Conservation (phyloP, 2,888 invertebrate genomes). For the Xylota sylvarum region DNA sequence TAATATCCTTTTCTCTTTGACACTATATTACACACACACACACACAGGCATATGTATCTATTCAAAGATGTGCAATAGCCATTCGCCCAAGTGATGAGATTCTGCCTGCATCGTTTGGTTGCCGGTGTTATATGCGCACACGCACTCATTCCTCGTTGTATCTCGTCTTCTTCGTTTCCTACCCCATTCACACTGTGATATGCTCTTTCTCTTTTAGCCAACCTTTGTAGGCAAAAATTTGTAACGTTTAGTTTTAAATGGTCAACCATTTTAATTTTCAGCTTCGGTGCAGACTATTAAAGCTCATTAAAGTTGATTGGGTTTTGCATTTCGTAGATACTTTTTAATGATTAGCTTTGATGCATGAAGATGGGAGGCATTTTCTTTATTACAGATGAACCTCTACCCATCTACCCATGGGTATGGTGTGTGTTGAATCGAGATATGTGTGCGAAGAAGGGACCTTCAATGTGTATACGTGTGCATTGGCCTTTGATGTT, state of each 20-base stretch:
- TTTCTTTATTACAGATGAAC: conserved; percentile 61
- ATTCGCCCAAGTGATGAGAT: background rate
- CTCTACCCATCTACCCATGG: background rate
- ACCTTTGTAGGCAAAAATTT: conserved; percentile 74
- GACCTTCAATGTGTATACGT: conserved; percentile 4
- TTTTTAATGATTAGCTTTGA: conserved; percentile 76
- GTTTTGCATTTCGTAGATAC: conserved; percentile 78
- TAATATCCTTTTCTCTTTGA: conserved; percentile 57
- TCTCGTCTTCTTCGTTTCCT: conserved; percentile 4
- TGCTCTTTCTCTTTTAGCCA: conserved; percentile 4
- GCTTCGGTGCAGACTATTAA: conserved; percentile 79
- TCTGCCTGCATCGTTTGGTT: background rate
- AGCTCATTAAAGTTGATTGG: conserved; percentile 81
- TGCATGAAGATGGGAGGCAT: conserved; percentile 75
- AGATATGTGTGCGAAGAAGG: conserved; percentile 35
- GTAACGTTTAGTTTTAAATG: conserved; percentile 77
- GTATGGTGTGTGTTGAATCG: background rate
- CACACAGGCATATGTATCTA: too few relatives aligned
- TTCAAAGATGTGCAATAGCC: background rate
- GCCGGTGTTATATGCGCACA: conserved; percentile 50
- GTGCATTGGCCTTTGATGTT: conserved; percentile 18
- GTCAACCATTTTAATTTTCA: conserved; percentile 79
- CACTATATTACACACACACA: background rate
- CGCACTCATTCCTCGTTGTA: conserved; percentile 42
- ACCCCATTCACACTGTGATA: background rate